Base-by-base conservation (phyloP, 2,113 vertebrate species). In the Rhynchomys soricoides region DNA sequence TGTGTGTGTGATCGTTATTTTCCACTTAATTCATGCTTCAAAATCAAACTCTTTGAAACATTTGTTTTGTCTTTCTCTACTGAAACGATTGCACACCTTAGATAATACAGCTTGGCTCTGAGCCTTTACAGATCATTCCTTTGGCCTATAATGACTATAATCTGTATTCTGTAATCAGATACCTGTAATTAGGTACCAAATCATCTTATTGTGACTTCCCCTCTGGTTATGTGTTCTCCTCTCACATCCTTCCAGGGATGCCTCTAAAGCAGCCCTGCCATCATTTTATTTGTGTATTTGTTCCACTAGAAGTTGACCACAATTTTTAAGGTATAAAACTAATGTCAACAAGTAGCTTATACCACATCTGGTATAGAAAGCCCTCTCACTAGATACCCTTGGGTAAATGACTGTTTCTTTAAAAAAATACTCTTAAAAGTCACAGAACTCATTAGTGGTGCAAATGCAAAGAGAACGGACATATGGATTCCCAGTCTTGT, bases 381-480 rank as follows among this genome's bases (percentile, higher is more conserved):
- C 1, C 2, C 5, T 57, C 29, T 90, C 24, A 50, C 55, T 78
- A 94, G 64, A 45, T 29, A 52, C 22, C 88, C 64, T 73, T 81
- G 62, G 55, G 95, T 74, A 93, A 95, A 85, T 74, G n/a, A 73
- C 0, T 45, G 4, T 59, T 71, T 71, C 75, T 93, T 85, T n/a
- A n/a, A n/a, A 31, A 70, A 94, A 82, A 86, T 16, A 57, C 86
- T 50, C 83, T 37, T 75, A n/a, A 68, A 78, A 87, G 40, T 40
- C 86, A 89, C 62, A 48, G 34, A 96, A 17, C 26, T 96, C 57
- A 31, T 95, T 95, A 95, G 55, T 52, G 68, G 45, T 12, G 0
- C 55, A 93, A 94, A 86, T 57, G 59, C 48, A 93, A 86, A 40
- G 26, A 71, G 59, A 95, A 90, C 2, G 59, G 93, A 96, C 55